Base-by-base conservation (phyloP, 2,888 invertebrate species). In the Cosmia trapezina region DNA sequence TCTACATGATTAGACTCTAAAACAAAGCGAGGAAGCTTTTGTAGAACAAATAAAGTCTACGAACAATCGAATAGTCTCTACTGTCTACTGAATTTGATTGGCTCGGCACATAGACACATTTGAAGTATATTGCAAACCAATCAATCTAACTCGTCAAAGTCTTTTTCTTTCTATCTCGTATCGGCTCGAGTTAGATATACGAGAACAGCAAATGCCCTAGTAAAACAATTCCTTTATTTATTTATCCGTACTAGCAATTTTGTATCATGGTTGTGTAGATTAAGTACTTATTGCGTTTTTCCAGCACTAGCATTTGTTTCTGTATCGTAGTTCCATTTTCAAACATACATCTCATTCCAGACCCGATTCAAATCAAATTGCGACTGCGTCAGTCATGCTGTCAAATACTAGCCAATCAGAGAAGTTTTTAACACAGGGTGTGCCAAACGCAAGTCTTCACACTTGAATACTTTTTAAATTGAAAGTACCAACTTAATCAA, bases 61-160 rank as follows among this genome's bases (percentile, higher is more conserved):
- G 56, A 51, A 51, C 49, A 37, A 41, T 62, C 17, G 45, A 62
- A 77, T 45, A 57, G 70, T 51, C 43, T 51, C 14, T 53, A 43
- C 17, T 53, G 19, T 53, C 11, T 33, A 57, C 61, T 75, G 51
- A 57, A 70, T 62, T 75, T 68, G 60, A 69, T 75, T 75, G 74
- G 70, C 19, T 56, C n/a, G 43, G 60, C 41, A 77, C 43, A 47
- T 68, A 74, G 53, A 68, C 53, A 69, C 70, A 61, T 69, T 56
- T 56, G 49, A 61, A 69, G 60, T 75, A 49, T 49, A 45, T 69
- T 61, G 60, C 28, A 45, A 78, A 76, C 60, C 59, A 71, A 76
- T 76, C 78, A 71, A 78, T 60, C 59, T 56, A 60, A 45, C 63
- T 60, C 45, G 63, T 47, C 53, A 33, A 41, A 60, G 59, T 17